phyloP scores from a whole-genome alignment of 37 sponge, comb jelly and placozoan genomes.

The Spongilla lacustris region DNA sequence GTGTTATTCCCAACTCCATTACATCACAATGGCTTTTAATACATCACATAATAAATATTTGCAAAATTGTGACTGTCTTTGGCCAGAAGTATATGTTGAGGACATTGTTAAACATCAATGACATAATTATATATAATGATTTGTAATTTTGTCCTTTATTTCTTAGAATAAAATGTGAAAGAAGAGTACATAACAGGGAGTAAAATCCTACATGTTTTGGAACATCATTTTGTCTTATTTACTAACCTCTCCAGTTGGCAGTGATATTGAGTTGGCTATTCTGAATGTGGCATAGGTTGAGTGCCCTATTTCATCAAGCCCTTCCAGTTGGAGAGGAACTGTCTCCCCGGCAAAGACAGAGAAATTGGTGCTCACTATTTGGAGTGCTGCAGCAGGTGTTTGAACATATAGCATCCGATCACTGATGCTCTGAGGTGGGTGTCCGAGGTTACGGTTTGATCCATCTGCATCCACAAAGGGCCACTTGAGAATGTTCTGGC shows the following conservation, averaged over 20 bases:
- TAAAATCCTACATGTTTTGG: too few relatives aligned
- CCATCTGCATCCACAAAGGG: slow-evolving; percentile 8
- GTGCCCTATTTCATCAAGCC: slow-evolving; percentile 6
- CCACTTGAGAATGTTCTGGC: slow-evolving; percentile 16
- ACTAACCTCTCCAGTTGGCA: not conserved
- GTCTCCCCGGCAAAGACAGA: slow-evolving; percentile 18
- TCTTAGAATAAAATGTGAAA: too few relatives aligned
- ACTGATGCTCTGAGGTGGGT: not conserved
- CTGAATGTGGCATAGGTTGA: not conserved
- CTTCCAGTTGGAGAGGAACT: not conserved
- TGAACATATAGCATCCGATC: not conserved
- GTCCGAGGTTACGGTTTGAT: slow-evolving; percentile 2
- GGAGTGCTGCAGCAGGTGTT: slow-evolving; percentile 2
- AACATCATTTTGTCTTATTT: not conserved
- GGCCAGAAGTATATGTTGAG: too few relatives aligned
- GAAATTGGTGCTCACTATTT: not conserved
- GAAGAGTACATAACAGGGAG: too few relatives aligned
- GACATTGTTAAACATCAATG: too few relatives aligned
- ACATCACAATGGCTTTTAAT: too few relatives aligned
- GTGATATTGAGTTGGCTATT: not conserved
- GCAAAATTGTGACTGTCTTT: too few relatives aligned
- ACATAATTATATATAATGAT: too few relatives aligned
- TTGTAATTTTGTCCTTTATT: too few relatives aligned
- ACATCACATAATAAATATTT: too few relatives aligned
- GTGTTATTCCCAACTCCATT: too few relatives aligned